Evolutionary conservation across 2,113 vertebrate species (phyloP).

Genomic region (Lanius ludovicianus): DNA sequence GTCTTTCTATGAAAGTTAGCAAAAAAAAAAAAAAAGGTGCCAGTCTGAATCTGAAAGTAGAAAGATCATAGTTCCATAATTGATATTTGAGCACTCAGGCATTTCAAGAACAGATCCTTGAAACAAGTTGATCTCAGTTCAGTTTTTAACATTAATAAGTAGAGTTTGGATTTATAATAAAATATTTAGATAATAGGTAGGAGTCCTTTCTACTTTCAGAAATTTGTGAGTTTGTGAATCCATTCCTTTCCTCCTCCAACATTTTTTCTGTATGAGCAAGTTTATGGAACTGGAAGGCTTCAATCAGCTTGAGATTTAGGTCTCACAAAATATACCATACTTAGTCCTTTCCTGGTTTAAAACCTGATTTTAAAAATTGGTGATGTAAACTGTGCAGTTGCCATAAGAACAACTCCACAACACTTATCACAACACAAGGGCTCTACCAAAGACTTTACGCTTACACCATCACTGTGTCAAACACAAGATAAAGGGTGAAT

Average conservation of each 20-base stretch:
- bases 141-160: not conserved
- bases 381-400: not conserved
- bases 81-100: not conserved
- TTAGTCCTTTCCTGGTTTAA: not conserved
- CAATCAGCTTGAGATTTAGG: not conserved
- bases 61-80: not conserved
- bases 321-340: not conserved
- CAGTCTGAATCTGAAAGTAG: not conserved
- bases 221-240: not conserved
- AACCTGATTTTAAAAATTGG: not conserved
- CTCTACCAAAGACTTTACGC: not conserved
- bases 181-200: not conserved
- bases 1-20: not conserved
- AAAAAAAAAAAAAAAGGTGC: not conserved
- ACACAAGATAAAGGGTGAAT: not conserved
- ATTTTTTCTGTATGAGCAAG: not conserved
- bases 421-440: not conserved
- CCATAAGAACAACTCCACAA: not conserved
- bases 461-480: not conserved
- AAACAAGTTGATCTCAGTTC: not conserved
- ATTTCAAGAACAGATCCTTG: not conserved
- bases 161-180: not conserved
- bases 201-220: not conserved
- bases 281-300: not conserved
- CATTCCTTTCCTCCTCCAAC: rapidly evolving